Evolutionary conservation across 2,113 vertebrate genomes (phyloP).

Genomic region (Rhinolophus sinicus): DNA sequence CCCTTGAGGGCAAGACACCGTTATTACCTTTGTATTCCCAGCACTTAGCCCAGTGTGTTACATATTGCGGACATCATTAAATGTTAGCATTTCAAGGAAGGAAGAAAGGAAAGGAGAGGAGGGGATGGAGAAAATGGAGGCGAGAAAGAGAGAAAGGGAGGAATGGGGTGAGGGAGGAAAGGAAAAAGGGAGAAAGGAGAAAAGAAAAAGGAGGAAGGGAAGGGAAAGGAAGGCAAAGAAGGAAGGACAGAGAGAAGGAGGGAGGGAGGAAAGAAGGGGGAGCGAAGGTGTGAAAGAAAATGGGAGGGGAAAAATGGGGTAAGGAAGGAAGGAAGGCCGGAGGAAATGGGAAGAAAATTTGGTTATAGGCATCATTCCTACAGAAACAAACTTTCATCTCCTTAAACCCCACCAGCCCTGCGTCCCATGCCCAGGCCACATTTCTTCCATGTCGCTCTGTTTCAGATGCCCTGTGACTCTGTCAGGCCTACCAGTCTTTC

Average conservation of each 20-base stretch:
- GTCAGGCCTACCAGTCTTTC: neutral
- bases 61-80: neutral
- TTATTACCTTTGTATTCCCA: neutral
- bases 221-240: too few relatives aligned
- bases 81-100: constrained; percentile 18
- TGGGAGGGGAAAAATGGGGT: too few relatives aligned
- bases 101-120: constrained; percentile 28
- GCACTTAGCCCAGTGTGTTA: neutral
- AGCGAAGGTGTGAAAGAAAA: too few relatives aligned
- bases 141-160: constrained; percentile 68
- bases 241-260: neutral
- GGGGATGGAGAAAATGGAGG: constrained; percentile 62
- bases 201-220: neutral
- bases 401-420: neutral
- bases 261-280: too few relatives aligned
- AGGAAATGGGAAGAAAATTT: neutral
- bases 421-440: neutral
- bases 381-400: neutral
- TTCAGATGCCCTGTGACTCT: neutral
- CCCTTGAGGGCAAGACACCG: neutral
- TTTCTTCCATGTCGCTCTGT: neutral
- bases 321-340: fast-evolving
- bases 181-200: neutral
- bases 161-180: constrained; percentile 44
- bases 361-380: neutral